Percentiles rank a stretch among this genome's conserved stretches.
These are phyloP conservation scores for Nomada ferruginata DNA, from an alignment of 2,888 invertebrate species.

Conservation along the genomic window DNA sequence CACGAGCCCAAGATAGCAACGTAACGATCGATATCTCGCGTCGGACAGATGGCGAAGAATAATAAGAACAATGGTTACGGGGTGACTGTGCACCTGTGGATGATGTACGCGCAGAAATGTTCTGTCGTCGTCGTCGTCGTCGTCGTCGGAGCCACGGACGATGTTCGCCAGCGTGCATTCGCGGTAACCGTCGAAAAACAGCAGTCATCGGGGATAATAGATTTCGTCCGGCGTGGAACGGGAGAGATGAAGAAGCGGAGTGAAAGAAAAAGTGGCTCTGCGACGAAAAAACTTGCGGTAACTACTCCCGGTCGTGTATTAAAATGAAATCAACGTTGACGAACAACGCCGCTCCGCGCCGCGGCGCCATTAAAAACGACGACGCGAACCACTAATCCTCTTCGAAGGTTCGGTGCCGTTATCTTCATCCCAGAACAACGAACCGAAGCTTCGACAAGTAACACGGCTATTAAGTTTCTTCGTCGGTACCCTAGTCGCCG, in stretches of 20 bases:
- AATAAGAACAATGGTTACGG: constrained; percentile 57
- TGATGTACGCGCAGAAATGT: constrained; percentile 47
- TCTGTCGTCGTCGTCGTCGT: constrained; percentile 6
- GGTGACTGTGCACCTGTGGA: constrained; percentile 57
- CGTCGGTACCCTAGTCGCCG: not conserved
- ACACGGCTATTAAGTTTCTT: not conserved
- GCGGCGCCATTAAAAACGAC: constrained; percentile 44
- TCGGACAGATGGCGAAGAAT: constrained; percentile 47
- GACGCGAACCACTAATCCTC: constrained; percentile 13
- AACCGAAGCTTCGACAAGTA: not conserved
- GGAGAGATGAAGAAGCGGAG: not conserved
- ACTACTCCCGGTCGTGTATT: constrained; percentile 44
- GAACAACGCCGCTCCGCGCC: constrained; percentile 18
- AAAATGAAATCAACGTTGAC: constrained; percentile 62
- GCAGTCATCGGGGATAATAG: constrained; percentile 71
- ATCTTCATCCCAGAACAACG: constrained; percentile 13
- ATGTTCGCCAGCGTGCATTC: constrained; percentile 60
- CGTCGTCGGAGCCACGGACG: constrained; percentile 7
- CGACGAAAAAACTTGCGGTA: constrained; percentile 21
- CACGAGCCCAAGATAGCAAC: constrained; percentile 48
- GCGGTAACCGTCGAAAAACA: constrained; percentile 59
- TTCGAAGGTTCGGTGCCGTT: constrained; percentile 15
- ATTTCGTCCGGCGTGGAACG: constrained; percentile 61
- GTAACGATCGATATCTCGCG: constrained; percentile 59
- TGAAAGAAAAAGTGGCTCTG: not conserved